Percentiles rank a stretch among this genome's conserved stretches.
Conservation (phyloP, 2,888 invertebrate species). For the Drosophila setosimentum region DNA sequence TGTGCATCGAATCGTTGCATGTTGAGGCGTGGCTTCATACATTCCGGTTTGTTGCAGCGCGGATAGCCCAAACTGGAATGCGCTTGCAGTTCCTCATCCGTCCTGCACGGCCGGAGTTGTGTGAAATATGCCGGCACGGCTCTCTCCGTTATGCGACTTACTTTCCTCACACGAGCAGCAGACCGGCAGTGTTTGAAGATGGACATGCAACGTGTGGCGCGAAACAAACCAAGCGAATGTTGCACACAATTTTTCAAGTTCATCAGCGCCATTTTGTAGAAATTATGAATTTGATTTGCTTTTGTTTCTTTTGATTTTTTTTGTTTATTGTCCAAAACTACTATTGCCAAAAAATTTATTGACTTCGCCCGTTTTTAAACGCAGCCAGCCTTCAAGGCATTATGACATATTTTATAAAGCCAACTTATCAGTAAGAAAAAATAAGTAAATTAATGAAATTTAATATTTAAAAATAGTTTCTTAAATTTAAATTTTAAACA, state of each 20-base stretch:
- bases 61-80: conserved; percentile 26
- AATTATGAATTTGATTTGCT: background rate
- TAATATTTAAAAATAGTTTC: background rate
- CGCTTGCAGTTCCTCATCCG: conserved; percentile 23
- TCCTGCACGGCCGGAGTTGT: conserved; percentile 16
- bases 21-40: conserved; percentile 14
- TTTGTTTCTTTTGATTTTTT: fast-evolving
- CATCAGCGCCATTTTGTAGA: background rate
- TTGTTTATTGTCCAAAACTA: background rate
- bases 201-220: background rate
- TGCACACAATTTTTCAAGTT: background rate
- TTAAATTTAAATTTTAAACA: background rate
- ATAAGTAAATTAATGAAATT: background rate
- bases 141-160: background rate
- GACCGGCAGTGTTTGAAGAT: background rate
- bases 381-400: fast-evolving
- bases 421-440: background rate
- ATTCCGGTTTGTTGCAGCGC: conserved; percentile 10
- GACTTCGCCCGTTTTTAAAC: fast-evolving
- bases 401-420: conserved; percentile 1
- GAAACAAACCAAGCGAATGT: background rate
- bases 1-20: conserved; percentile 24
- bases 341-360: conserved; percentile 7
- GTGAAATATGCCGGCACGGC: conserved; percentile 13
- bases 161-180: background rate